Base-by-base conservation (phyloP, 2,888 invertebrate genomes). In the Keiferia lycopersicella region DNA sequence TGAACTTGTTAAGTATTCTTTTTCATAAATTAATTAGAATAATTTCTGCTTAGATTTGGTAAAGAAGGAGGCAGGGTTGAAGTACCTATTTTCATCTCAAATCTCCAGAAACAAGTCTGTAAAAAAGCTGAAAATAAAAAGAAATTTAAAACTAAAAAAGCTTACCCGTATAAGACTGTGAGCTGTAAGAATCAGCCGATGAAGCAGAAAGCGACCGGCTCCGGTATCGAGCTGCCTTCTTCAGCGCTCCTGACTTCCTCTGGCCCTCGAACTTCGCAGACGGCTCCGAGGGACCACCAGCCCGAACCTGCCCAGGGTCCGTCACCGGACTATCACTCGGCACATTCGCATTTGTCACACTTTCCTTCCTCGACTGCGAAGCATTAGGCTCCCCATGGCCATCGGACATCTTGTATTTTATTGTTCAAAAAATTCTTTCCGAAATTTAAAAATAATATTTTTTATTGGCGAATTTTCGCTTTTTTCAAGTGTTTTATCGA, bases 181-280 rank as follows among this genome's bases (percentile, higher is more conserved):
- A 98, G 87, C 98, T 98, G 90, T 98, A 98, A 22, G 98, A 98
- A 86, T 98, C 98, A 63, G 97, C 97, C 45, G 98, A 98, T 8
- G 98, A 98, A 3, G 98, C 98, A 12, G 98, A 98, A 26, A 98
- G 92, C 0, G 98, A 98, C 68, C 98, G 94, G 81, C 97, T 98
- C 63, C 98, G 93, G 82, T 98, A 97, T 62, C 98, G 93, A 73
- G 96, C 96, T 16, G 97, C 95, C 84, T 97, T 97, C 92, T 97
- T 97, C 82, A 97, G 84, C 11, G 96, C 96, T 68, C 96, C 95
- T 2, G 96, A 95, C 76, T 92, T 92, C 67, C 91, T 82, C 66
- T 81, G 89, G 0, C 88, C 90, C 11, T 91, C 91, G 66, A 91
- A 91, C 69, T 91, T 91, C 11, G 80, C 83, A 63, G 92, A 82